phyloP scores from a whole-genome alignment of 2,888 invertebrate species.

The Hypomecis atomaria region DNA sequence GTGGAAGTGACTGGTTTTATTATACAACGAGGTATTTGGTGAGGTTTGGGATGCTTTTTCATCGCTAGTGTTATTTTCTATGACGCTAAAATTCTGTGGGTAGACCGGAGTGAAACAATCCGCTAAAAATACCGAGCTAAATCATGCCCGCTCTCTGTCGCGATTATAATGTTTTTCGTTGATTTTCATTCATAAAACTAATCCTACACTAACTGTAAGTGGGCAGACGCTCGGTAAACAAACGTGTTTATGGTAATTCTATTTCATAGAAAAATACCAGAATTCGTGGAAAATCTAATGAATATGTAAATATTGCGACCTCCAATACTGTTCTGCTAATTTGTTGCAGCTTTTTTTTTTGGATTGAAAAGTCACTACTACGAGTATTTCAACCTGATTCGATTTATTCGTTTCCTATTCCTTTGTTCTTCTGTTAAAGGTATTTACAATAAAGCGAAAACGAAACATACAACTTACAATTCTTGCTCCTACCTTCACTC shows the following conservation, averaged over 20 bases:
- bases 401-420: no score
- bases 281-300: not conserved
- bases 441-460: no score
- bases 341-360: not conserved
- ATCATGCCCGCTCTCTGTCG: slow-evolving; percentile 43
- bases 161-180: slow-evolving; percentile 44
- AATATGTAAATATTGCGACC: not conserved
- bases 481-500: no score
- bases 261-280: slow-evolving; percentile 5
- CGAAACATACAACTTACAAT: no score
- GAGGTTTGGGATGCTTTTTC: slow-evolving; percentile 25
- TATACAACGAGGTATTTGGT: slow-evolving; percentile 10
- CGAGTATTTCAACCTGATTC: no score
- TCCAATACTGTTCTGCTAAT: not conserved
- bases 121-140: slow-evolving; percentile 53
- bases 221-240: slow-evolving; percentile 16
- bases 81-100: slow-evolving; percentile 66
- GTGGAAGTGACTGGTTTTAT: slow-evolving; percentile 3
- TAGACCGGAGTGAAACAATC: slow-evolving; percentile 52
- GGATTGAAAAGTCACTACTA: no score
- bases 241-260: slow-evolving; percentile 1
- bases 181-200: slow-evolving; percentile 36
- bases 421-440: no score
- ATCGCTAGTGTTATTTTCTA: slow-evolving; percentile 49
- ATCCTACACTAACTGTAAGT: slow-evolving; percentile 18